A percentile compares a stretch with the other conserved stretches of the same genome.
These are phyloP conservation scores for Drosophila kurseongensis DNA, from an alignment of 1,140 invertebrate species.

Conservation along the genomic window DNA sequence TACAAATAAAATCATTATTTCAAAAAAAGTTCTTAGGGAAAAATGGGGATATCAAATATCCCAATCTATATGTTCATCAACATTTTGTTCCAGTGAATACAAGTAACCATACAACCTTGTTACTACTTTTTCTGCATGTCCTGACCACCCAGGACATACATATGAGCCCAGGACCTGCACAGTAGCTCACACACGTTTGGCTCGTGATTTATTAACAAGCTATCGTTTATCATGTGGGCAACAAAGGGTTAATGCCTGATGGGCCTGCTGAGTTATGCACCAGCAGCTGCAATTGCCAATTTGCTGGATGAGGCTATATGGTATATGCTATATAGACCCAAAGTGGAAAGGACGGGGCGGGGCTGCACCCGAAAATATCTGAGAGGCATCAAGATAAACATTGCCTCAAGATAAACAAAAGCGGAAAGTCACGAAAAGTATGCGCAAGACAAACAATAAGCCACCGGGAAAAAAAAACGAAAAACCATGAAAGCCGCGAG, in stretches of 20 bases:
- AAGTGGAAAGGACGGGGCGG: background rate
- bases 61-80: background rate
- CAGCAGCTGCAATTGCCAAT: conserved; percentile 47
- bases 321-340: background rate
- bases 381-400: conserved; percentile 50
- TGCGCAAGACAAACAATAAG: conserved; percentile 43
- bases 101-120: conserved; percentile 21
- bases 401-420: conserved; percentile 45
- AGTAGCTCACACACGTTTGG: conserved; percentile 28
- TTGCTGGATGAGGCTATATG: conserved; percentile 25
- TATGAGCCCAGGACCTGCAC: conserved; percentile 23
- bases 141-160: conserved; percentile 27
- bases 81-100: conserved; percentile 5
- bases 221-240: conserved; percentile 77
- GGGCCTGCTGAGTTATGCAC: conserved; percentile 38
- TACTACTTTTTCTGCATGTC: conserved; percentile 38
- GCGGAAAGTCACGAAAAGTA: conserved; percentile 53
- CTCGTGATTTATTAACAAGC: conserved; percentile 79
- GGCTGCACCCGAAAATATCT: conserved; percentile 41
- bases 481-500: conserved; percentile 19
- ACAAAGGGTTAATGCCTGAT: conserved; percentile 66
- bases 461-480: conserved; percentile 3
- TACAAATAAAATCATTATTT: background rate
- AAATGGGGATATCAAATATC: too few species aligned
- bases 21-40: background rate